These are phyloP conservation scores for Mustela lutreola DNA, from an alignment of 2,113 vertebrate genomes.

Conservation along the genomic window DNA sequence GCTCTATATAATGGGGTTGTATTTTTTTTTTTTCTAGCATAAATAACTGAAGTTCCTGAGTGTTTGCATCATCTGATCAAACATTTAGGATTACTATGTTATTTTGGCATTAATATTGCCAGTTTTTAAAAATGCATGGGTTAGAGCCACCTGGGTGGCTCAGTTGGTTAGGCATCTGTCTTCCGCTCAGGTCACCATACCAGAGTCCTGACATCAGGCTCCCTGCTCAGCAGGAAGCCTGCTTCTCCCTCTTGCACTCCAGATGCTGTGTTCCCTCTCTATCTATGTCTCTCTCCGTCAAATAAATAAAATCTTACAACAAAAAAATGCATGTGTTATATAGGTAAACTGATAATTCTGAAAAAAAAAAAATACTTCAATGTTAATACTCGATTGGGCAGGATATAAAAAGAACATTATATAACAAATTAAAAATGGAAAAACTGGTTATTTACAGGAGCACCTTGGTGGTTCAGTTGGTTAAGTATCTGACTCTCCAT, in stretches of 20 bases:
- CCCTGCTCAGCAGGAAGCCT: too few relatives aligned
- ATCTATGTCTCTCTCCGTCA: too few relatives aligned
- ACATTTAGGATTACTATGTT: neutral
- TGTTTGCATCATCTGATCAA: neutral
- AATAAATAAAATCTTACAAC: too few relatives aligned
- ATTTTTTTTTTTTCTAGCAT: conserved; percentile 4
- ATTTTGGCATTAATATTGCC: neutral
- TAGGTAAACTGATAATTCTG: neutral
- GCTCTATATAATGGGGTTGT: neutral
- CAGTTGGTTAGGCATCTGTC: too few relatives aligned
- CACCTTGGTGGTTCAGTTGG: neutral
- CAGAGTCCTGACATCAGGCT: too few relatives aligned
- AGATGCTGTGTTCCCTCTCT: too few relatives aligned
- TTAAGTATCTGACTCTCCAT: neutral
- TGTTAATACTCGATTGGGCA: neutral
- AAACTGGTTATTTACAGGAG: neutral
- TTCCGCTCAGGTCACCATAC: too few relatives aligned
- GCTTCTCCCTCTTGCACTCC: too few relatives aligned
- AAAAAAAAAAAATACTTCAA: neutral
- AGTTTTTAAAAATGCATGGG: neutral
- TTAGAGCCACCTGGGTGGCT: too few relatives aligned
- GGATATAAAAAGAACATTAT: conserved; percentile 17
- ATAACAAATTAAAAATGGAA: neutral
- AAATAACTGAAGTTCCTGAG: neutral
- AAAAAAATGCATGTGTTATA: neutral